Conservation (phyloP, 2,113 vertebrate species). For the Passerina amoena region DNA sequence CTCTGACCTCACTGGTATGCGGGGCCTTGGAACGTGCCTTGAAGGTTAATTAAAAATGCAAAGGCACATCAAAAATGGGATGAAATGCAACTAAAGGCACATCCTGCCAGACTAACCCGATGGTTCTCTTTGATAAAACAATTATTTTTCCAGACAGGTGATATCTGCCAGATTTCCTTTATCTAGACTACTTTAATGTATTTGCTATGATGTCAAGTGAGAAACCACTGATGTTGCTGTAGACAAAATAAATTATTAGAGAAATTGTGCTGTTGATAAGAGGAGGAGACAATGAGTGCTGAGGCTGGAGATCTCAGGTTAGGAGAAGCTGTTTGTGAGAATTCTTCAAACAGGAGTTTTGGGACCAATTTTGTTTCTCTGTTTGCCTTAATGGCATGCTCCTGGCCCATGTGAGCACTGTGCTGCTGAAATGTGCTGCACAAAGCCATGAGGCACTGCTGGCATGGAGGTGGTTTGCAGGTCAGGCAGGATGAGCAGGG, state of each 20-base stretch:
- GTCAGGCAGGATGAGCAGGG: not conserved
- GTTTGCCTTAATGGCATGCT: not conserved
- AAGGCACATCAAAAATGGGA: slow-evolving; percentile 48
- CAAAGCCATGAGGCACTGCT: not conserved
- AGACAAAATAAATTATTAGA: slow-evolving; percentile 29
- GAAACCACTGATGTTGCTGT: slow-evolving; percentile 16
- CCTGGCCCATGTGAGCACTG: not conserved
- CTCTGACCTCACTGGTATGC: slow-evolving; percentile 13
- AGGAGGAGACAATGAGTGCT: not conserved
- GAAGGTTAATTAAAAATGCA: slow-evolving; percentile 54
- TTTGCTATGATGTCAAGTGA: slow-evolving; percentile 46
- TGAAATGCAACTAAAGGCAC: slow-evolving; percentile 40
- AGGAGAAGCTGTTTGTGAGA: not conserved
- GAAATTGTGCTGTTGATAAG: not conserved
- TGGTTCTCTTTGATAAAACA: slow-evolving; percentile 57
- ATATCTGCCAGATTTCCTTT: slow-evolving; percentile 58
- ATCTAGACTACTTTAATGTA: slow-evolving; percentile 43
- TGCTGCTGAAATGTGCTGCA: not conserved
- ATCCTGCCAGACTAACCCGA: slow-evolving; percentile 34
- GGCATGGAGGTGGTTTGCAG: not conserved
- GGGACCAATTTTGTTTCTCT: not conserved
- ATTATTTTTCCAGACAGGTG: slow-evolving; percentile 62
- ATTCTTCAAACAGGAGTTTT: not conserved
- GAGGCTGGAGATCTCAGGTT: not conserved
- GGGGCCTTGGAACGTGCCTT: slow-evolving; percentile 6